Evolutionary conservation across 1,140 invertebrate genomes (phyloP), one percentile per base, ranked within the genome.

Genomic region (Conus ventricosus): DNA sequence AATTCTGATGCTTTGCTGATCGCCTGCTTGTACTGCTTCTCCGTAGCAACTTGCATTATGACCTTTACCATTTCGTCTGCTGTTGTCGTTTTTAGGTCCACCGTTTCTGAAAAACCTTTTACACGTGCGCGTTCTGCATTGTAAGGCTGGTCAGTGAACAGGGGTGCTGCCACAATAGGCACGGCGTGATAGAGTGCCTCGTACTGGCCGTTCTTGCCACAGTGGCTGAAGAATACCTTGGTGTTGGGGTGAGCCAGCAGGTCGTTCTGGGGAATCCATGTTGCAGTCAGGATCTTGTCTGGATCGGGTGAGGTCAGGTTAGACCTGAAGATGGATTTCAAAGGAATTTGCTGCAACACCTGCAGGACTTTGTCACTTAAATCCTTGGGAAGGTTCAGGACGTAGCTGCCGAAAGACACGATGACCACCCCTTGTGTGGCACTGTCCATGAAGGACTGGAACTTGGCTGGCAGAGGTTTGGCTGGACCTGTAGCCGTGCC

Each of bases 121-220:
- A 63, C 39, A 15, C 67, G 84, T 25, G 90, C 89, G 20, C 91
- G 76, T 17, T 85, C 23, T 53, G 90, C 89, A 92, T 96, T 96
- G 17, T 94, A 94, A 13, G 90, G 91, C 91, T 97, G 97, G 90
- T 97, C 97, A 4, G 96, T 97, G 86, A 96, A 96, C 87, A 97
- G 94, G 8, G 97, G 97, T 91, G 97, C 96, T 10, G 96, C 96
- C 10, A 98, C 67, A 85, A 93, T 88, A 13, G 93, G 93, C 17
- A 93, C 90, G 0, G 90, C 93, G 87, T 92, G 90, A 83, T 89
- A 92, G 11, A 92, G 84, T 20, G 91, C 91, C 81, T 93, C 93
- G 85, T 91, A 91, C 39, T 90, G 84, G 27, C 91, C 89, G 85
- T 91, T 91, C 23, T 88, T 90, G 5, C 92, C 92, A 85, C 92